phyloP scores from a whole-genome alignment of 1,140 invertebrate genomes.

The Apocrypta bakeri region DNA sequence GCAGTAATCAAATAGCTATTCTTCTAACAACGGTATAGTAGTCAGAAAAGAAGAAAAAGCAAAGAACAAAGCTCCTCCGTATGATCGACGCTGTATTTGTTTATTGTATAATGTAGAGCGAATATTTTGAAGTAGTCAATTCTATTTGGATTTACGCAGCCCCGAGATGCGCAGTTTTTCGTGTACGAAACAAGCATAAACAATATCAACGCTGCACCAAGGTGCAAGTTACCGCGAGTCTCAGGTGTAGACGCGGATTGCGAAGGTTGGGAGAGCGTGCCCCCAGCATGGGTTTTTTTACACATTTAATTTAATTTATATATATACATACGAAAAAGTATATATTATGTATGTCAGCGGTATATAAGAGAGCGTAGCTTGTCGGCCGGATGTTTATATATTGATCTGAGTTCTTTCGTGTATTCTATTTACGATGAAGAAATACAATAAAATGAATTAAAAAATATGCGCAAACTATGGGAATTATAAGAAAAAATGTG shows the following conservation, averaged over 20 bases:
- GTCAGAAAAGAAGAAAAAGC: neutral
- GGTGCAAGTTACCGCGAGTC: conserved; percentile 41
- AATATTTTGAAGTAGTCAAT: neutral
- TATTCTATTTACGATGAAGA: conserved; percentile 1
- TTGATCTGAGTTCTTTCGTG: conserved; percentile 49
- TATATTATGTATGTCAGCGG: conserved; percentile 34
- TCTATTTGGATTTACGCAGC: neutral
- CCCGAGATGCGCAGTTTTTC: neutral
- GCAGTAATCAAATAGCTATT: conserved; percentile 25
- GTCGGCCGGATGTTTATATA: conserved; percentile 45
- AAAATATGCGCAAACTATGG: too few species aligned
- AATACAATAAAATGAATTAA: conserved; percentile 15
- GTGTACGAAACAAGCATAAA: neutral
- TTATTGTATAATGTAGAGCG: neutral
- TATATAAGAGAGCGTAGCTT: conserved; percentile 38
- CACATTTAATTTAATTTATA: conserved; percentile 47
- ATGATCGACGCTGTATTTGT: neutral
- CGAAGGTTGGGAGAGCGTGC: conserved; percentile 34
- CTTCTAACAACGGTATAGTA: too few species aligned
- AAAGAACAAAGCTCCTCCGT: neutral
- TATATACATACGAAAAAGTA: neutral
- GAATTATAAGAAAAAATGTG: conserved; percentile 7
- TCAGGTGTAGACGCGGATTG: conserved; percentile 36
- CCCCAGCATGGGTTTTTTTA: conserved; percentile 43
- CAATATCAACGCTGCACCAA: neutral